Percentiles rank a stretch among this genome's conserved stretches.
phyloP scores from a whole-genome alignment of 2,797 vertebrate species.

The Cottoperca gobio region DNA sequence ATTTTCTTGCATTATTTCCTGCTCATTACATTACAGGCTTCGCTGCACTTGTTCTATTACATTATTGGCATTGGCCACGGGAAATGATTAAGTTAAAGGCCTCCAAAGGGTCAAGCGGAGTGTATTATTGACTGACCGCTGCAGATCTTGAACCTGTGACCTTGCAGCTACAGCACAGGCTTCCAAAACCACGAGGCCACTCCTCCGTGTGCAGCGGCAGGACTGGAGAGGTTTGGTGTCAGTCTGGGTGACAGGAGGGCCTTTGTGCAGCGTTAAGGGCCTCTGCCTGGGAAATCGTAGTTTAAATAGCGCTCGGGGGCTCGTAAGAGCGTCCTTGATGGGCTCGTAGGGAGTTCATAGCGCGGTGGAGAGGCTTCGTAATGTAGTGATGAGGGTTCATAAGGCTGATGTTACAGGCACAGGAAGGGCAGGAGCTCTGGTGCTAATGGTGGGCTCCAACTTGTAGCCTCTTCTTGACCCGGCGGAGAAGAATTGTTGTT shows the following conservation, averaged over 20 bases:
- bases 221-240: conserved; percentile 53
- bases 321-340: conserved; percentile 64
- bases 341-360: conserved; percentile 72
- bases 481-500: background rate
- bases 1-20: conserved; percentile 38
- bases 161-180: conserved; percentile 18
- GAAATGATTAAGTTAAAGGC: conserved; percentile 39
- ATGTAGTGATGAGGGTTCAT: conserved; percentile 67
- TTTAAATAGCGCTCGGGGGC: conserved; percentile 68
- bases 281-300: conserved; percentile 67
- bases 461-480: conserved; percentile 51
- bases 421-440: conserved; percentile 62
- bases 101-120: conserved; percentile 40
- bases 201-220: conserved; percentile 7
- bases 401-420: conserved; percentile 62
- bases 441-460: conserved; percentile 31
- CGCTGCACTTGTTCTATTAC: conserved; percentile 47
- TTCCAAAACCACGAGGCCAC: conserved; percentile 38
- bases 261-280: conserved; percentile 54
- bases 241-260: conserved; percentile 64
- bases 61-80: conserved; percentile 43
- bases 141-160: conserved; percentile 49
- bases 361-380: conserved; percentile 44
- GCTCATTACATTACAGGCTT: conserved; percentile 48
- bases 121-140: conserved; percentile 47